Evolutionary conservation across 2,888 invertebrate genomes (phyloP), one percentile per base, ranked within the genome.

Genomic region (Phyllotreta cruciferae): DNA sequence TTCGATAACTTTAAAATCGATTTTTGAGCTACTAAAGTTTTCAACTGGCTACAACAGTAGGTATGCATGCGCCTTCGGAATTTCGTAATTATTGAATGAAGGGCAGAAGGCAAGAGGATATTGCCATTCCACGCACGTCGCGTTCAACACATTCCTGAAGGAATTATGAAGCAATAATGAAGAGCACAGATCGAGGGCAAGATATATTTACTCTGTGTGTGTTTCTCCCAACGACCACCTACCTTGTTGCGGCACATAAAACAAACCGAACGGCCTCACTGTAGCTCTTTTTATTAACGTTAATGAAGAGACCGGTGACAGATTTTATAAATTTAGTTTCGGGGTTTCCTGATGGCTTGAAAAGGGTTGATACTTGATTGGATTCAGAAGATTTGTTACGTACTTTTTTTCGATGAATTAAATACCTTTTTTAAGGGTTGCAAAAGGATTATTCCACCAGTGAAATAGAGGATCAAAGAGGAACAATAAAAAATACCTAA

Each of bases 81-180:
- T 68, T 69, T 66, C 69, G 68, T 68, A 73, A 71, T 70, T 73
- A 74, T 74, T 71, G 72, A 66, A 71, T 66, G 70, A 64, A 66
- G 69, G 72, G 71, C 63, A 52, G 60, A 64, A 56, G 66, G 69
- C 66, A 65, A 71, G n/a, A n/a, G 70, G 68, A 73, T 74, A 77
- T 77, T 73, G 76, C 75, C 74, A 78, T 78, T 77, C 78, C 75
- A 73, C 71, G 70, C 78, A 78, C 77, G 78, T 73, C 70, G 73
- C 34, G 36, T 44, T 72, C 73, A 70, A 75, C 75, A 70, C 77
- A 78, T 78, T 79, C 78, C 77, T 71, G 66, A 67, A 76, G 74
- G 75, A 79, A 76, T 78, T 80, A 80, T 78, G 78, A 77, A 73
- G 79, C 77, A 79, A 79, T 80, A 80, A 80, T 80, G 78, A 79